These are phyloP conservation scores for Thunnus maccoyii DNA, from an alignment of 2,113 vertebrate genomes.

Conservation along the genomic window DNA sequence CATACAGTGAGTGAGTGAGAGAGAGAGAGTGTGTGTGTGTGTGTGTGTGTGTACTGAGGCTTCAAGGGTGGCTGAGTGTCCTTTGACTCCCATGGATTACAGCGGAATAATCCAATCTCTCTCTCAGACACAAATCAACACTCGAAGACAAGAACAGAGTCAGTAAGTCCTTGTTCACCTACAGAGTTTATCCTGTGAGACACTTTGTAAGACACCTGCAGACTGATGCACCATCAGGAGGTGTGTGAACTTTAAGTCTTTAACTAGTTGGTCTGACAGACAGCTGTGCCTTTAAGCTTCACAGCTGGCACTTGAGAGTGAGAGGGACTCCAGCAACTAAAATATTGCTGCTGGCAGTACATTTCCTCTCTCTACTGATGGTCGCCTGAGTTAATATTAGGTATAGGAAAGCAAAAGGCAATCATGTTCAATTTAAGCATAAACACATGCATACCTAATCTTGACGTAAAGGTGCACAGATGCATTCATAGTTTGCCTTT, in stretches of 20 bases:
- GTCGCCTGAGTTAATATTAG: no score
- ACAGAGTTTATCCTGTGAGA: constrained; percentile 5
- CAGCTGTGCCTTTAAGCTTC: background rate
- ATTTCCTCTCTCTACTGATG: no score
- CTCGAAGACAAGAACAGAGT: constrained; percentile 27
- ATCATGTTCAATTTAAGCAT: background rate
- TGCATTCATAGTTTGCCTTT: background rate
- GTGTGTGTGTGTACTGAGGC: constrained; percentile 37
- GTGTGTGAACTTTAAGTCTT: background rate
- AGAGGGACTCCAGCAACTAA: background rate
- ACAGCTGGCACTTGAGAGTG: no score
- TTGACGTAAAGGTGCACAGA: no score
- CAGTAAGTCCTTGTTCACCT: background rate
- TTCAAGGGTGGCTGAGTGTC: constrained; percentile 62
- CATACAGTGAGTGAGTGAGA: background rate
- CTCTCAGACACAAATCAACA: constrained; percentile 29
- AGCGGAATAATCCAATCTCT: constrained; percentile 56
- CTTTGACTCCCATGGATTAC: constrained; percentile 69
- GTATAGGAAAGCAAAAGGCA: no score
- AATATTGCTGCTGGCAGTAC: background rate
- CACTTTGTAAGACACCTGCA: background rate
- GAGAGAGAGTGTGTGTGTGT: background rate
- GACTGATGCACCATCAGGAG: background rate
- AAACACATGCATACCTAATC: background rate
- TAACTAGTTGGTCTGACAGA: background rate